These are phyloP conservation scores for Malurus leucopterus DNA, from an alignment of 2,797 vertebrate species.

Conservation along the genomic window DNA sequence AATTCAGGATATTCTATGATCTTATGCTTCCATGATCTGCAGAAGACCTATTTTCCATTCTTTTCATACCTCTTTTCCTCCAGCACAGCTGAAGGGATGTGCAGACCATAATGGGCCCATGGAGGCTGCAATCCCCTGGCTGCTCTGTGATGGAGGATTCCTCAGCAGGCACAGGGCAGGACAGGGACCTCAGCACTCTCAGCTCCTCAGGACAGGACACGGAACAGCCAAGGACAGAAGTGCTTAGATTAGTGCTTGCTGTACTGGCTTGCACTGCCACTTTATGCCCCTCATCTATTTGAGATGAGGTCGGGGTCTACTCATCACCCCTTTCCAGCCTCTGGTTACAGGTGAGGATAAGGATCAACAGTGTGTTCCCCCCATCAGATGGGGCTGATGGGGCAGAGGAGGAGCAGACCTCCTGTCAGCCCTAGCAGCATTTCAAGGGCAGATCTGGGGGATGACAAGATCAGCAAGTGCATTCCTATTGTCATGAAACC, in stretches of 20 bases:
- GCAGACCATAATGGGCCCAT: rapidly evolving
- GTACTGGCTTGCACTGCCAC: rapidly evolving
- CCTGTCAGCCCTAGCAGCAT: not conserved
- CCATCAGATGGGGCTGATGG: not conserved
- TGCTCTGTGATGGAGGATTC: not conserved
- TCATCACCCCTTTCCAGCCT: not conserved
- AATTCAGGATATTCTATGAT: not conserved
- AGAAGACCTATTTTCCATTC: not conserved
- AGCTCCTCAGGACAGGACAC: not conserved
- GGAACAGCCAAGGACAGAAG: not conserved
- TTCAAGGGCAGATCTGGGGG: not conserved
- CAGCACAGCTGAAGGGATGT: rapidly evolving
- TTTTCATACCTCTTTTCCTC: not conserved
- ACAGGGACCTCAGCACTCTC: not conserved
- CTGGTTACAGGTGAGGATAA: not conserved
- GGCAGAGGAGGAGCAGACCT: not conserved
- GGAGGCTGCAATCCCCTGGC: not conserved
- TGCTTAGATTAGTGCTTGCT: not conserved
- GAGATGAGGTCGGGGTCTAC: not conserved
- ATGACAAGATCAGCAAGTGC: not conserved
- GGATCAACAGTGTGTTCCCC: not conserved
- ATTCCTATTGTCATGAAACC: not conserved
- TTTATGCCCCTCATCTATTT: not conserved
- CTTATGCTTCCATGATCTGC: not conserved
- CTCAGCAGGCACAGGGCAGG: not conserved